Percentiles rank a stretch among this genome's conserved stretches.
These are phyloP conservation scores for Xiphias gladius DNA, from an alignment of 2,113 vertebrate species.

Conservation along the genomic window DNA sequence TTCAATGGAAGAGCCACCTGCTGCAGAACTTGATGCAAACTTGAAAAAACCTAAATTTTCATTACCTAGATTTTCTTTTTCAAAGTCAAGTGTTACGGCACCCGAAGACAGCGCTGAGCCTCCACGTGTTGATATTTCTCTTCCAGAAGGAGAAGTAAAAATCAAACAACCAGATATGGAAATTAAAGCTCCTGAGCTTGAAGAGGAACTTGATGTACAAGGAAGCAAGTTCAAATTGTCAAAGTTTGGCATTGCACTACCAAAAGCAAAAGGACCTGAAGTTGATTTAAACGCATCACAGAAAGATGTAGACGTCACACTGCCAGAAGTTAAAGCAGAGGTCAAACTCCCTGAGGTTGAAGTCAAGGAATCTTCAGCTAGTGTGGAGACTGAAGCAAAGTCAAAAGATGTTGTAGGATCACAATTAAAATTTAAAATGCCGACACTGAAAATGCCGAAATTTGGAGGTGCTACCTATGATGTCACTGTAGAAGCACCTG, in stretches of 20 bases:
- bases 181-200: constrained; percentile 42
- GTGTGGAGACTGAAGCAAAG: constrained; percentile 36
- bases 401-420: constrained; percentile 59
- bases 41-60: constrained; percentile 74
- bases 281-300: constrained; percentile 27
- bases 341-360: constrained; percentile 11
- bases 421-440: constrained; percentile 68
- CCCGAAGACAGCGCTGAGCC: constrained; percentile 37
- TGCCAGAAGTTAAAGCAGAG: constrained; percentile 37
- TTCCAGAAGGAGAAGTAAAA: constrained; percentile 58
- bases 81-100: constrained; percentile 66
- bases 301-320: constrained; percentile 23
- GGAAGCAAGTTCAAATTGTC: constrained; percentile 69
- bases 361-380: constrained; percentile 30
- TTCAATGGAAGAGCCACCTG: constrained; percentile 14
- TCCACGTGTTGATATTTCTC: constrained; percentile 57
- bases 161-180: constrained; percentile 49
- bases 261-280: constrained; percentile 49
- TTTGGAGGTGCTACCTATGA: constrained; percentile 45
- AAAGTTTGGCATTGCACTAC: constrained; percentile 51
- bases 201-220: constrained; percentile 35
- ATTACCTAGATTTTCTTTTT: constrained; percentile 72
- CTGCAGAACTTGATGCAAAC: constrained; percentile 52
- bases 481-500: constrained; percentile 29
- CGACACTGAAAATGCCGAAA: constrained; percentile 63